Percentiles rank a stretch among this genome's conserved stretches.
Evolutionary conservation across 2,888 invertebrate species (phyloP).

Genomic region (Tyria jacobaeae): DNA sequence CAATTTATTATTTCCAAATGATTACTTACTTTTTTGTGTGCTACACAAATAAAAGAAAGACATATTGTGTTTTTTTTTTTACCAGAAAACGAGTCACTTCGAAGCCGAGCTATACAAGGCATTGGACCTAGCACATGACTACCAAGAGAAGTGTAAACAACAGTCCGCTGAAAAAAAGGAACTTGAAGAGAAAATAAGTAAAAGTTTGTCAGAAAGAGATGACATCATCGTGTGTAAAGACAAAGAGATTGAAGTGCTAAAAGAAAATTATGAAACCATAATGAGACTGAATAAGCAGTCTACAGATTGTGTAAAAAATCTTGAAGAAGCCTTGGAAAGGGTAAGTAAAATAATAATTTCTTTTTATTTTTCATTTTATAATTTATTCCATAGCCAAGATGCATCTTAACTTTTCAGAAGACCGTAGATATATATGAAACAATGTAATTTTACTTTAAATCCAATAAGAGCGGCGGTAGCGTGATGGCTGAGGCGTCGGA

Average conservation of each 20-base stretch:
- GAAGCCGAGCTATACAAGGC: slow-evolving; percentile 92
- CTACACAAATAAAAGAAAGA: too few species aligned
- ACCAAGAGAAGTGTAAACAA: slow-evolving; percentile 88
- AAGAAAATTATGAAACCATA: slow-evolving; percentile 81
- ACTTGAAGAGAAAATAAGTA: slow-evolving; percentile 72
- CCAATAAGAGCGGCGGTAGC: too few species aligned
- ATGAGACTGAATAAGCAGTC: slow-evolving; percentile 85
- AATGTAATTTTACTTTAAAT: too few species aligned
- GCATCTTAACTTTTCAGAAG: too few species aligned
- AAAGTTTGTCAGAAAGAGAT: slow-evolving; percentile 55
- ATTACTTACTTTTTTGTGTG: too few species aligned
- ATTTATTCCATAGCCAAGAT: too few species aligned
- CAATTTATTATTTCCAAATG: too few species aligned
- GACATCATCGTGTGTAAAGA: slow-evolving; percentile 66
- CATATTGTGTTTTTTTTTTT: too few species aligned
- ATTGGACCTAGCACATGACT: slow-evolving; percentile 89
- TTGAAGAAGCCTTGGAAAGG: slow-evolving; percentile 85
- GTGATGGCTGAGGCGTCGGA: too few species aligned
- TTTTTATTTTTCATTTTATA: too few species aligned
- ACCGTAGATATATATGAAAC: too few species aligned
- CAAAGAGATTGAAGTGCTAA: slow-evolving; percentile 75
- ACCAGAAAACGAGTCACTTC: slow-evolving; percentile 85
- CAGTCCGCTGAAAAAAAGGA: slow-evolving; percentile 82
- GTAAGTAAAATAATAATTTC: too few species aligned
- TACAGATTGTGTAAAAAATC: slow-evolving; percentile 87